Evolutionary conservation across 2,888 invertebrate genomes (phyloP), one percentile per base, ranked within the genome.

Genomic region (Adela reaumurella): DNA sequence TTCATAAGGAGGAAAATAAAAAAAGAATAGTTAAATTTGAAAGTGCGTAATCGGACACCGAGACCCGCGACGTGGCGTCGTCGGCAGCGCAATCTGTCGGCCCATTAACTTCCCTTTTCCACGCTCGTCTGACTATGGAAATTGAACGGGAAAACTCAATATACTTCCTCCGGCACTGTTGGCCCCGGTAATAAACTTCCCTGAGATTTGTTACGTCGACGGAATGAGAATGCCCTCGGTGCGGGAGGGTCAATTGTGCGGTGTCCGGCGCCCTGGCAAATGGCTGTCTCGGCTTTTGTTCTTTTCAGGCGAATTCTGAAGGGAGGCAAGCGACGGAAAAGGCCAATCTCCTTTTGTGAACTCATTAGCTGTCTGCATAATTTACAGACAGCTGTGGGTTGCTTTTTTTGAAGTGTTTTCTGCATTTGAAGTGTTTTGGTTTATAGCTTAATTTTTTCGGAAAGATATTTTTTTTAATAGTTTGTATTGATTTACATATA

Each of bases 81-180:
- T n/a, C n/a, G n/a, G n/a, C n/a, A n/a, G n/a, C n/a, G 68, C 74
- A 78, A 78, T 77, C 74, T 76, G 70, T 68, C 71, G 76, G 68
- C 64, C 74, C 77, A 77, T 77, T 78, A 74, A 74, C 66, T 67
- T 35, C 35, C 35, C 35, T 35, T 62, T 62, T 77, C 76, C 76
- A 74, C 76, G 76, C 71, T 72, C 66, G 62, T 67, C 73, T 35
- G 76, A 67, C 66, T 78, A 78, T 78, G 77, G 73, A 77, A 74
- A 78, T 78, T 77, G 76, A 67, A 76, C 72, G 73, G 73, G 69
- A 67, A 69, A 71, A 68, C 70, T 70, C 71, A 76, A 73, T 74
- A 74, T 73, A 67, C 63, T 66, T 65, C 53, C 63, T 63, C 63
- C 62, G 62, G 65, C 67, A 69, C 11, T 14, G 35, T 8, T 14